Evolutionary conservation across 1,140 invertebrate species (phyloP), one percentile per base, ranked within the genome.

Genomic region (Bombus pascuorum): DNA sequence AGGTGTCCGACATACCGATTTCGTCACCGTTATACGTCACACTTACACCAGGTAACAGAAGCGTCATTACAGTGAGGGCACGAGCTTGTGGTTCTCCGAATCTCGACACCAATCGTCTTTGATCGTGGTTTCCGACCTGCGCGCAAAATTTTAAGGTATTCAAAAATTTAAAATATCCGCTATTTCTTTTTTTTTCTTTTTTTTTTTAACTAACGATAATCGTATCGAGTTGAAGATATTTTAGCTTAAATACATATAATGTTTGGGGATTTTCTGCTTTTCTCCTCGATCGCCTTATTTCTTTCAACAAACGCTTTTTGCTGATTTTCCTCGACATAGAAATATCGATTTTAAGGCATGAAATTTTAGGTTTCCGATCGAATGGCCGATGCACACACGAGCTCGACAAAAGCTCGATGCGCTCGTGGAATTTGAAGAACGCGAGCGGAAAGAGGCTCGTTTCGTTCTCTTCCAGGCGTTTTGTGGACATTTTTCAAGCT

Each of bases 1-100:
- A 95, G 28, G 94, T 95, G 95, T 97, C 93, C 37, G 92, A 87
- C 96, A 97, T 96, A 0, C 96, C 97, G 34, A 97, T 95, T 90
- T 97, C 97, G 86, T 97, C 96, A 42, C 97, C 97, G 94, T 98
- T 97, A 92, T 98, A 98, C 80, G 96, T 96, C 2, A 98, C 96
- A 2, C 96, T 95, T 18, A 97, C 96, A 0, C 98, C 98, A 25
- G 97, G 97, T 37, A 98, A 90, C 0, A 97, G 88, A 59, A 97
- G 93, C 6, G 96, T 95, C 44, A 98, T 93, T 93, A 97, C 96
- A 87, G 97, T 96, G 28, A 97, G 92, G 0, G 95, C 95, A 92
- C 97, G 97, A 0, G 97, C 96, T 75, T 96, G 92, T 53, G 96
- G 95, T 0, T 89, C 85, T 22, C 96, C 96, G 86, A 97, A 95